A percentile compares a stretch with the other conserved stretches of the same genome.
These are phyloP conservation scores for Ammodytes marinus DNA, from an alignment of 2,113 vertebrate genomes.

Conservation along the genomic window DNA sequence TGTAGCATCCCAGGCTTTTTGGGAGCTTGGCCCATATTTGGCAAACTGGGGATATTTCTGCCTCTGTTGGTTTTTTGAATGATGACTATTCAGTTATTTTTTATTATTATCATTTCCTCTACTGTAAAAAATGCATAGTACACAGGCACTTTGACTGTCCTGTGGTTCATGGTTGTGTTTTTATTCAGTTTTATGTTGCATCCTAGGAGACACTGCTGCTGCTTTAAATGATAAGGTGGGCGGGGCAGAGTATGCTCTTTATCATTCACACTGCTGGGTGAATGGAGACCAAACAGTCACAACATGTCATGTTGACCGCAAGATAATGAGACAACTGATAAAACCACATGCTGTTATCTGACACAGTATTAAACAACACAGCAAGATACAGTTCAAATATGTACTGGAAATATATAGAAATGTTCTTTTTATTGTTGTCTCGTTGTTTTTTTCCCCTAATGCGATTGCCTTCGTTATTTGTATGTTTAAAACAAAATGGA, in stretches of 20 bases:
- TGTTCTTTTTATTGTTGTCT: no score
- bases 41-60: no score
- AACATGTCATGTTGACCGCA: conserved; percentile 23
- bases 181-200: not conserved
- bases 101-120: no score
- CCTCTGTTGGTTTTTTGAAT: not conserved
- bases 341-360: conserved; percentile 56
- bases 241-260: not conserved
- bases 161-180: not conserved
- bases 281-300: not conserved
- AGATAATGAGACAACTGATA: conserved; percentile 46
- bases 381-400: conserved; percentile 9
- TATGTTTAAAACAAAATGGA: no score
- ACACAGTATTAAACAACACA: not conserved
- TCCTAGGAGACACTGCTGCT: not conserved
- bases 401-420: not conserved
- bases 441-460: no score
- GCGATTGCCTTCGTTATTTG: no score
- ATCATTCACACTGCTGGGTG: not conserved
- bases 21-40: no score
- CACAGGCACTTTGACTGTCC: not conserved
- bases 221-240: not conserved
- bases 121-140: no score
- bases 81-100: no score
- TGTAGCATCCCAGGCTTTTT: no score